Evolutionary conservation across 2,113 vertebrate genomes (phyloP).

Genomic region (Corydoras maculifer): DNA sequence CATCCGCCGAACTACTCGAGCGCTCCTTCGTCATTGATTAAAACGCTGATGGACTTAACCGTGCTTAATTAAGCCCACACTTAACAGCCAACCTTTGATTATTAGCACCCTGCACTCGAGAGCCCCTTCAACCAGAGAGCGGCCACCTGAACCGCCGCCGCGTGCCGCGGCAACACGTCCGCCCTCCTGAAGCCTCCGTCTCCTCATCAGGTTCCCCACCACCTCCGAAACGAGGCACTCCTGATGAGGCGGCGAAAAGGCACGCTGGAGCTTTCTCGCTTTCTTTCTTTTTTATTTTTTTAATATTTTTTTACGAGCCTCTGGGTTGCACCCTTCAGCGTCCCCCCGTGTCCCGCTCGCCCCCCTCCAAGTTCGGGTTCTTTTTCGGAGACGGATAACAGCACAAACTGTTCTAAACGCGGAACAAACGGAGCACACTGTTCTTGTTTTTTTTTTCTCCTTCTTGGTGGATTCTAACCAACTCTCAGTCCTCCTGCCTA

Average conservation of each 20-base stretch:
- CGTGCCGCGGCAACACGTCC: constrained; percentile 22
- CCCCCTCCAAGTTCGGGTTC: neutral
- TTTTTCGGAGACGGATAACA: constrained; percentile 15
- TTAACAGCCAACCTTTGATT: constrained; percentile 21
- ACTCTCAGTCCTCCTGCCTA: constrained; percentile 19
- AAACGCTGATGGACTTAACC: neutral
- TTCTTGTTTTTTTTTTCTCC: constrained; percentile 43
- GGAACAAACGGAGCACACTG: constrained; percentile 45
- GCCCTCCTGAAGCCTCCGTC: constrained; percentile 1
- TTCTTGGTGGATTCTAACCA: constrained; percentile 26
- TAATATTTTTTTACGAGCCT: constrained; percentile 6
- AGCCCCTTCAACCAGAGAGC: constrained; percentile 32
- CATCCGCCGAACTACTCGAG: no score
- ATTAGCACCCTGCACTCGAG: constrained; percentile 28
- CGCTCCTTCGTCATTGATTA: neutral
- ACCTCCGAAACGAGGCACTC: neutral
- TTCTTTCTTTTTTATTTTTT: no score
- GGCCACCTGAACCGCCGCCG: constrained; percentile 17
- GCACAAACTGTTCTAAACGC: constrained; percentile 51
- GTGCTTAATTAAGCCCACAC: constrained; percentile 20
- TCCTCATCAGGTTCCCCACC: neutral
- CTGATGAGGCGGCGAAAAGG: neutral
- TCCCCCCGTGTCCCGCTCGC: constrained; percentile 20
- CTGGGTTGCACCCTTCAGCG: constrained; percentile 20
- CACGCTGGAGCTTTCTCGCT: neutral